Conservation (phyloP, 2,113 vertebrate genomes). For the Heliornis fulica region DNA sequence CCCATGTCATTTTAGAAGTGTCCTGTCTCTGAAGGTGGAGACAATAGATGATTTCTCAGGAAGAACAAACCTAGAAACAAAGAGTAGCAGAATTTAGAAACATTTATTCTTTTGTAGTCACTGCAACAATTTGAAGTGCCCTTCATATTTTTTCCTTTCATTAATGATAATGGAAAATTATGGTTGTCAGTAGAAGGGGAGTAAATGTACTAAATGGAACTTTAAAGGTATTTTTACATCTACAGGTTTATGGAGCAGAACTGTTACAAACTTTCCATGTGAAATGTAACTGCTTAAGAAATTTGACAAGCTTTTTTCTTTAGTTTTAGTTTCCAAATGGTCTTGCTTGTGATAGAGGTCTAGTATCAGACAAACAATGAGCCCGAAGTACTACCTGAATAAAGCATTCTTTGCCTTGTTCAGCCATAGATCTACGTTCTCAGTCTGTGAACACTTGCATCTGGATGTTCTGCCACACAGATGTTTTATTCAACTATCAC, state of each 20-base stretch:
- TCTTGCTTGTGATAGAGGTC: neutral
- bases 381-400: neutral
- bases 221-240: neutral
- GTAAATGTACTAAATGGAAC: neutral
- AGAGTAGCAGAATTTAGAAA: neutral
- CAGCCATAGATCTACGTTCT: neutral
- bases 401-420: neutral
- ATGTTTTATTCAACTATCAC: neutral
- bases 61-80: neutral
- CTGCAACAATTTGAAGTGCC: neutral
- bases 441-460: neutral
- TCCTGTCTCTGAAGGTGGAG: neutral
- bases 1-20: neutral
- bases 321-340: neutral
- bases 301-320: too few relatives aligned
- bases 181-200: neutral
- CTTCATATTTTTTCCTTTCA: neutral
- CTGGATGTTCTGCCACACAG: neutral
- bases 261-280: neutral
- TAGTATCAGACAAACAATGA: neutral
- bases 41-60: neutral
- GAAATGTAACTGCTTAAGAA: neutral
- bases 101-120: neutral
- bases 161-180: neutral
- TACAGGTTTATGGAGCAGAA: neutral